Conservation (phyloP, 92 coral and sea anemone species). For the Scolanthus callimorphus region DNA sequence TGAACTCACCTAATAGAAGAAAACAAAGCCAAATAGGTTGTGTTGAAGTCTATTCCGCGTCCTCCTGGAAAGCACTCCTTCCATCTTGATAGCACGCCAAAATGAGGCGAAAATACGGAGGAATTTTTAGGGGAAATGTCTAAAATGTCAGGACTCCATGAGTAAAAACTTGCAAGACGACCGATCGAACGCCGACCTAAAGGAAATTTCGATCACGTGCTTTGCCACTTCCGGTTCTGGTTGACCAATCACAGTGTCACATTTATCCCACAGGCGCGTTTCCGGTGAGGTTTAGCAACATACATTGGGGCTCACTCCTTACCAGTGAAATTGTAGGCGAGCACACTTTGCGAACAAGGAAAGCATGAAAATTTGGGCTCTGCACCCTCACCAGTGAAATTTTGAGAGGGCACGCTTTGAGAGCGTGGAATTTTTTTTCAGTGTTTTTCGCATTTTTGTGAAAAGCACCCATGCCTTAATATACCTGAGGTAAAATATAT, state of each 20-base stretch:
- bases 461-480: too few relatives aligned
- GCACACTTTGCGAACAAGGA: too few relatives aligned
- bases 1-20: conserved; percentile 57
- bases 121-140: conserved; percentile 5
- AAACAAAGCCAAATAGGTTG: conserved; percentile 40
- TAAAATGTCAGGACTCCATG: conserved; percentile 12
- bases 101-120: conserved; percentile 12
- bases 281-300: too few relatives aligned
- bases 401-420: too few relatives aligned
- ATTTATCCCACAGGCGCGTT: too few relatives aligned
- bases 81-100: conserved; percentile 30
- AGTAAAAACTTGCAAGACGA: conserved; percentile 2
- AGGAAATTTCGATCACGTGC: conserved; percentile 49
- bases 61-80: conserved; percentile 16
- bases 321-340: too few relatives aligned
- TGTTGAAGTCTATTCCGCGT: conserved; percentile 6
- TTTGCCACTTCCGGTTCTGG: conserved; percentile 40
- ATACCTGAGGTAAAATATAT: too few relatives aligned
- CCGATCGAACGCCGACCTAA: conserved; percentile 21
- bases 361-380: too few relatives aligned
- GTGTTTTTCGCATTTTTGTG: too few relatives aligned
- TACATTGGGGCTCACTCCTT: too few relatives aligned
- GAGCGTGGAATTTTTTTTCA: too few relatives aligned
- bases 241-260: conserved; percentile 41
- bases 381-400: too few relatives aligned